Percentiles rank a stretch among this genome's conserved stretches.
Conservation (phyloP, 2,797 vertebrate species). For the Dendrocincla tyrannina region DNA sequence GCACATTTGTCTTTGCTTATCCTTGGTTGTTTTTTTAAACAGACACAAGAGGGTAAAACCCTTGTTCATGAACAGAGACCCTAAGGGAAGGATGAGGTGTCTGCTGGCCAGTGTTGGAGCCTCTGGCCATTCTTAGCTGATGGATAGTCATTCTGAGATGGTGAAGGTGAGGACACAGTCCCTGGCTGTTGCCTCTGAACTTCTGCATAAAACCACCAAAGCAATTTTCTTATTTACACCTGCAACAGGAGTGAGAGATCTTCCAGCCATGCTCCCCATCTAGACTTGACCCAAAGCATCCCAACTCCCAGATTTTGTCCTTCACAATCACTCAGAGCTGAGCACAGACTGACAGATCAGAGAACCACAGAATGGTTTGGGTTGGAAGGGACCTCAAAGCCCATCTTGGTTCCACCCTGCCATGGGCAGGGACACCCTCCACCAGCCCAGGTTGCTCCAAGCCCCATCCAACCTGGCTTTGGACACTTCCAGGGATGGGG, state of each 20-base stretch:
- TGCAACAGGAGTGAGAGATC: not conserved
- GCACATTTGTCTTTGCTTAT: not conserved
- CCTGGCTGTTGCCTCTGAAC: not conserved
- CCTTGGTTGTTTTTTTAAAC: not conserved
- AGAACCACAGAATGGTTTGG: not conserved
- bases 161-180: not conserved
- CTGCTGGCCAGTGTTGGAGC: not conserved
- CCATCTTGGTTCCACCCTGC: no score
- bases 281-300: not conserved
- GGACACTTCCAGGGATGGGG: not conserved
- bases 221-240: not conserved
- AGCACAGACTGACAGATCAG: not conserved
- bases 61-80: not conserved
- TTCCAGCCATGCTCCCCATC: not conserved
- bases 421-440: not conserved
- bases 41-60: not conserved
- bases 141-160: not conserved
- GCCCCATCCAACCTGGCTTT: not conserved
- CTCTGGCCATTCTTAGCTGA: not conserved
- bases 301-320: not conserved
- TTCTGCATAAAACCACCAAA: not conserved
- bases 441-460: accelerated
- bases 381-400: not conserved
- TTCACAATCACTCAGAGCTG: not conserved
- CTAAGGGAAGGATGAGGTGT: not conserved